Conservation (phyloP, 2,888 invertebrate genomes). For the Cenopis cana region DNA sequence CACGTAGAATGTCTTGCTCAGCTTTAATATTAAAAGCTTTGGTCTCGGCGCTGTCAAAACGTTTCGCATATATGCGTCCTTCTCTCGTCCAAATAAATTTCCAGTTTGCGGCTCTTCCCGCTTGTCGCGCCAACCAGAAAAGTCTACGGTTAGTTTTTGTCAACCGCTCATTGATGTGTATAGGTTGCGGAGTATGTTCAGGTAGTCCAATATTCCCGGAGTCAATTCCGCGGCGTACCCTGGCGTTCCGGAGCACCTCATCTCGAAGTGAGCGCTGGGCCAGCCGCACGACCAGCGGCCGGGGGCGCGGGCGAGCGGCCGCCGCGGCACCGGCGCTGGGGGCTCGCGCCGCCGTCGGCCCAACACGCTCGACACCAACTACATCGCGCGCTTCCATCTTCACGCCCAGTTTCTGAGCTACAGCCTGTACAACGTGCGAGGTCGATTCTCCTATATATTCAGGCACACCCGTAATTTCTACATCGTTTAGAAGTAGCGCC, state of each 20-base stretch:
- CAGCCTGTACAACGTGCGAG: neutral
- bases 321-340: slow-evolving; percentile 2
- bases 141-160: slow-evolving; percentile 4
- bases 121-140: neutral
- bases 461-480: neutral
- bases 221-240: neutral
- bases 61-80: neutral
- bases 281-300: slow-evolving; percentile 3
- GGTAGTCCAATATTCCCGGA: slow-evolving; percentile 1
- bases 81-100: slow-evolving; percentile 12
- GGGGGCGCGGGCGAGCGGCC: neutral
- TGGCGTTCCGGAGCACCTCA: neutral
- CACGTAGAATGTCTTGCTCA: too few species aligned
- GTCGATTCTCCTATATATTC: neutral
- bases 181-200: slow-evolving; percentile 5
- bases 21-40: too few species aligned
- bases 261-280: neutral
- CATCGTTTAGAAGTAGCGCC: slow-evolving; percentile 5
- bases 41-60: neutral
- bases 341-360: neutral
- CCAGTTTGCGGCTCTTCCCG: neutral
- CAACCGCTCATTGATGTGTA: neutral
- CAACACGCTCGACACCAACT: neutral
- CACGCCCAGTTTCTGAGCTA: slow-evolving; percentile 1
- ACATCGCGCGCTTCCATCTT: neutral